Evolutionary conservation across 2,888 invertebrate genomes (phyloP).

Genomic region (Acheta domesticus): DNA sequence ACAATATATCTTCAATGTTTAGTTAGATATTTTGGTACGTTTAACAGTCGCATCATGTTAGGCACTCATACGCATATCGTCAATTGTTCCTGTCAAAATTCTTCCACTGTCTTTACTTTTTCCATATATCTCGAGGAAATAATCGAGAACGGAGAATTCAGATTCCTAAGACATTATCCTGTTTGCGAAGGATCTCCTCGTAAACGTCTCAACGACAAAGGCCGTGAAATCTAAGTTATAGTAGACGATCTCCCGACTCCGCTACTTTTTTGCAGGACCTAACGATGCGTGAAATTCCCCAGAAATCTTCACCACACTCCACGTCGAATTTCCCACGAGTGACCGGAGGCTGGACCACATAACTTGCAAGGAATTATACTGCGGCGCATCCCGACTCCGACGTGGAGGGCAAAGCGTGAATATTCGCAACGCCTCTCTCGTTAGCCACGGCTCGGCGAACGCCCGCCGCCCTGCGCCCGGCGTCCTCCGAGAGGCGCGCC

Average conservation of each 20-base stretch:
- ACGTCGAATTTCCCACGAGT: no score
- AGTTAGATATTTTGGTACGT: no score
- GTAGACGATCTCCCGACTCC: neutral
- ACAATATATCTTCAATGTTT: no score
- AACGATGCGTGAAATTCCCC: slow-evolving; percentile 6
- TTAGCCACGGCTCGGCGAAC: neutral
- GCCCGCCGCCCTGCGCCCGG: neutral
- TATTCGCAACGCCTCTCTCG: neutral
- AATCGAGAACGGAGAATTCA: neutral
- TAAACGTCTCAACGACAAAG: slow-evolving; percentile 4
- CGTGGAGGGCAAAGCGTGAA: neutral
- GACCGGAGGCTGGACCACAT: neutral
- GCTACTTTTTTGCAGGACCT: neutral
- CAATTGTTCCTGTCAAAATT: no score
- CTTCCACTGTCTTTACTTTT: no score
- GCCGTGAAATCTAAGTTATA: neutral
- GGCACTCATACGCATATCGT: no score
- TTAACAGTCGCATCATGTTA: no score
- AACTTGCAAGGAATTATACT: neutral
- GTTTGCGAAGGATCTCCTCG: neutral
- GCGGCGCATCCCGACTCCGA: neutral
- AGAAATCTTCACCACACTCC: neutral
- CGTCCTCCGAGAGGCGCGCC: neutral
- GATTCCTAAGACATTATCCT: neutral
- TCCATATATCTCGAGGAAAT: neutral